phyloP scores from a whole-genome alignment of 2,797 vertebrate genomes.

The Melanotaenia parkinsoni region DNA sequence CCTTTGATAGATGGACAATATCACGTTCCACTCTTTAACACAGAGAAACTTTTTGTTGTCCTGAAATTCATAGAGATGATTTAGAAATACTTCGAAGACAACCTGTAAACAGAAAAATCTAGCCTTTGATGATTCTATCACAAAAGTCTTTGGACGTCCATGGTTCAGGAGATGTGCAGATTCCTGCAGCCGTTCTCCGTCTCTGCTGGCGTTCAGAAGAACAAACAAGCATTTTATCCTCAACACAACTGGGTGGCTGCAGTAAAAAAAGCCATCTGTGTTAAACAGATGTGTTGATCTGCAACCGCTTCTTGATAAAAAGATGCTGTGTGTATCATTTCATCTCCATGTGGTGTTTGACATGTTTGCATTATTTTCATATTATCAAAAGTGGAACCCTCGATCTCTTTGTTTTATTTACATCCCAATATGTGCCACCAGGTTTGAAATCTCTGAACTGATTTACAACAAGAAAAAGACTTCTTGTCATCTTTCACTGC shows the following conservation, averaged over 20 bases:
- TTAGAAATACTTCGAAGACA: constrained; percentile 28
- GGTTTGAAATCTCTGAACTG: constrained; percentile 14
- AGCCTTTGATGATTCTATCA: constrained; percentile 20
- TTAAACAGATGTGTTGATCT: neutral
- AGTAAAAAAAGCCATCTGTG: constrained; percentile 3
- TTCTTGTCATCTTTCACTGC: neutral
- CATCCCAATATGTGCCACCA: constrained; percentile 50
- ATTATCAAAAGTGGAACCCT: neutral
- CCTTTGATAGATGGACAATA: constrained; percentile 38
- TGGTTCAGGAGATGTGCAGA: constrained; percentile 10
- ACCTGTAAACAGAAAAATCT: constrained; percentile 64
- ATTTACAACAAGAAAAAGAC: constrained; percentile 17
- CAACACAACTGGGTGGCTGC: constrained; percentile 6
- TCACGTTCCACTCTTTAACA: constrained; percentile 31
- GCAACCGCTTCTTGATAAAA: neutral
- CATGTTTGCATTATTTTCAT: neutral
- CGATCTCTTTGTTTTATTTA: constrained; percentile 14
- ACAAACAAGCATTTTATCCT: constrained; percentile 8
- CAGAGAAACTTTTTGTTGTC: constrained; percentile 10
- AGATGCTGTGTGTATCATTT: constrained; percentile 42
- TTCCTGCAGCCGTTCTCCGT: constrained; percentile 15
- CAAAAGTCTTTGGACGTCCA: constrained; percentile 47
- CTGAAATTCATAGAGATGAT: constrained; percentile 3
- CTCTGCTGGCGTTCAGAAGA: constrained; percentile 2
- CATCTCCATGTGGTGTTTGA: constrained; percentile 10